These are phyloP conservation scores for Platycheirus rosarum DNA, from an alignment of 2,888 invertebrate species.

Conservation along the genomic window DNA sequence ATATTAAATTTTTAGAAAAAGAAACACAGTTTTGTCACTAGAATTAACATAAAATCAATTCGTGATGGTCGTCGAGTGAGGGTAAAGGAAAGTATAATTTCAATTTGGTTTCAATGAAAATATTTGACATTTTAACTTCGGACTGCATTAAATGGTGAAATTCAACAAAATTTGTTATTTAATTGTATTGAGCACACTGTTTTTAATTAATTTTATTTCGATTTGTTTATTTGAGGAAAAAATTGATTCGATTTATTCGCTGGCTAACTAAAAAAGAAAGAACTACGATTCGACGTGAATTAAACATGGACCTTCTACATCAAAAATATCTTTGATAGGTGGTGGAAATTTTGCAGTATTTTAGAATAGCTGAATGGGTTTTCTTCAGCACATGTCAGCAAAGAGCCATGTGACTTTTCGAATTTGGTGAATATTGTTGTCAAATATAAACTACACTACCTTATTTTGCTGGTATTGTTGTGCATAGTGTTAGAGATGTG, in stretches of 20 bases:
- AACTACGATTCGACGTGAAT: conserved; percentile 54
- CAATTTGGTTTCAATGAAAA: conserved; percentile 49
- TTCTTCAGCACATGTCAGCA: conserved; percentile 64
- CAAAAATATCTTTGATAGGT: conserved; percentile 35
- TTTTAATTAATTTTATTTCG: conserved; percentile 32
- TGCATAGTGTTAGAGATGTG: not conserved
- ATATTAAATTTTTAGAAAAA: conserved; percentile 17
- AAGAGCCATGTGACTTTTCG: conserved; percentile 56
- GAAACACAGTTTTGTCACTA: conserved; percentile 39
- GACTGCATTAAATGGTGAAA: conserved; percentile 24
- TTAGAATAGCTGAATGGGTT: conserved; percentile 58
- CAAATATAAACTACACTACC: conserved; percentile 43
- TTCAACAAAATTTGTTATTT: conserved; percentile 2
- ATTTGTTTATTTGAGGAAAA: no score
- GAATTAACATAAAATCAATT: conserved; percentile 58
- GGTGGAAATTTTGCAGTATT: conserved; percentile 29
- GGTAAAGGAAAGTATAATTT: conserved; percentile 26
- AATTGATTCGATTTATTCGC: conserved; percentile 50
- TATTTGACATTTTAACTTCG: conserved; percentile 57
- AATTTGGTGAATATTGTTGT: conserved; percentile 33
- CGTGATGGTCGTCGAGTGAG: conserved; percentile 33
- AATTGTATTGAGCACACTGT: conserved; percentile 32
- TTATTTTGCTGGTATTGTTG: not conserved
- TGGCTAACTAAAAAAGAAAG: conserved; percentile 49
- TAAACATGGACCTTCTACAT: conserved; percentile 27